Evolutionary conservation across 2,888 invertebrate genomes (phyloP).

Genomic region (Mesochorus sp.): DNA sequence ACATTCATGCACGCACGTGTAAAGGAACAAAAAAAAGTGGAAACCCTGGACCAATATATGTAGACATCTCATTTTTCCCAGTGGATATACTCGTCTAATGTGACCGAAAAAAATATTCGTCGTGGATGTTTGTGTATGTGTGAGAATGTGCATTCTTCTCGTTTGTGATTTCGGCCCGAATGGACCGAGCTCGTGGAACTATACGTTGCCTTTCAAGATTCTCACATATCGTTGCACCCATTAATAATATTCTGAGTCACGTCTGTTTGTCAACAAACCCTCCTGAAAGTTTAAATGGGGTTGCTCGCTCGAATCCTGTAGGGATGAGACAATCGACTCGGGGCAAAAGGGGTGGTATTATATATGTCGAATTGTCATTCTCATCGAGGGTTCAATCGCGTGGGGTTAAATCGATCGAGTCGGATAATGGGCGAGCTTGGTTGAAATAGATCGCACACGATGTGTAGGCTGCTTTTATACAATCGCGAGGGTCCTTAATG

Average conservation of each 20-base stretch:
- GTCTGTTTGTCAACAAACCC: slow-evolving; percentile 69
- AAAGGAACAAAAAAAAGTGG: slow-evolving; percentile 11
- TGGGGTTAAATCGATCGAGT: not conserved
- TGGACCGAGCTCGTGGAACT: not conserved
- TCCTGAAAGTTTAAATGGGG: not conserved
- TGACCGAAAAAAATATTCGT: too few species aligned
- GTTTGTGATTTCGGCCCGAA: not conserved
- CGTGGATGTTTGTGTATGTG: too few species aligned
- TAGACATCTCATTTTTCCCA: not conserved
- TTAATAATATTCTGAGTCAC: slow-evolving; percentile 62
- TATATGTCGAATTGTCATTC: too few species aligned
- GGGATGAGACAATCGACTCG: not conserved
- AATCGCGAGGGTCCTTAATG: slow-evolving; percentile 47
- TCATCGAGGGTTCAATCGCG: slow-evolving; percentile 15
- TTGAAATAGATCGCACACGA: slow-evolving; percentile 24
- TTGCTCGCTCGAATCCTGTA: not conserved
- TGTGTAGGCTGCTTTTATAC: slow-evolving; percentile 20
- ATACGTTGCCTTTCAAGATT: not conserved
- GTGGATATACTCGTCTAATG: not conserved
- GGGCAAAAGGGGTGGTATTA: too few species aligned
- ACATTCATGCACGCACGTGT: not conserved
- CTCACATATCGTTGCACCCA: not conserved
- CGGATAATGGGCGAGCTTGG: slow-evolving; percentile 14
- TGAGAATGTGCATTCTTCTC: too few species aligned
- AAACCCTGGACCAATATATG: not conserved